Base-by-base conservation (phyloP, 2,888 invertebrate genomes). In the Phasia obesa region DNA sequence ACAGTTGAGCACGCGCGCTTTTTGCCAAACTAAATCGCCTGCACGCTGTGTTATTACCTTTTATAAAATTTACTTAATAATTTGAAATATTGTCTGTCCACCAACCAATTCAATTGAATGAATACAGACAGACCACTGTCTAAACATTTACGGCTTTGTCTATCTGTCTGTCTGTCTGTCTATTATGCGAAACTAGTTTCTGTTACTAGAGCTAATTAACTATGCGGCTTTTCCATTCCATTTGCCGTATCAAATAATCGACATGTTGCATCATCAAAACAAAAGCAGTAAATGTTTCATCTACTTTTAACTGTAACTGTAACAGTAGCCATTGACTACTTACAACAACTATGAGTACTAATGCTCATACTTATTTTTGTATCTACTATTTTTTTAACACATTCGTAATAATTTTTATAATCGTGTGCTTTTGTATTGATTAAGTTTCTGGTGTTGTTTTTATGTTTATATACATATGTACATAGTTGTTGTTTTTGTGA, bases 191-290 rank as follows among this genome's bases (percentile, higher is more conserved):
- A 80, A 75, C 70, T 69, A 51, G 59, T 60, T 47, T 62, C 57
- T 80, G 47, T 71, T 79, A 57, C 35, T 82, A 70, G 75, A 31
- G 70, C 64, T 79, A 60, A 82, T 81, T 84, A 83, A 78, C 80
- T 78, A 77, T 84, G 82, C 81, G 84, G 79, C 80, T 84, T 85
- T 84, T 78, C 84, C 83, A 85, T 84, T 85, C 81, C 84, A 85
- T 86, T 85, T 84, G 84, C 75, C 73, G 90, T 90, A 53, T 77
- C 71, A 73, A 79, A 77, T 67, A 69, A 76, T 76, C 80, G 80
- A 84, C 81, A 77, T 42, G 81, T 81, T 84, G 81, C 80, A 84
- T 81, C 80, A 84, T 81, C 77, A 60, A 74, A 73, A 73, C 67
- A 74, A 80, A 74, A 73, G 60, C 53, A 67, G 79, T 77, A 71